Percentiles rank a stretch among this genome's conserved stretches.
Conservation (phyloP, 2,797 vertebrate genomes). For the Smutsia temminckii region DNA sequence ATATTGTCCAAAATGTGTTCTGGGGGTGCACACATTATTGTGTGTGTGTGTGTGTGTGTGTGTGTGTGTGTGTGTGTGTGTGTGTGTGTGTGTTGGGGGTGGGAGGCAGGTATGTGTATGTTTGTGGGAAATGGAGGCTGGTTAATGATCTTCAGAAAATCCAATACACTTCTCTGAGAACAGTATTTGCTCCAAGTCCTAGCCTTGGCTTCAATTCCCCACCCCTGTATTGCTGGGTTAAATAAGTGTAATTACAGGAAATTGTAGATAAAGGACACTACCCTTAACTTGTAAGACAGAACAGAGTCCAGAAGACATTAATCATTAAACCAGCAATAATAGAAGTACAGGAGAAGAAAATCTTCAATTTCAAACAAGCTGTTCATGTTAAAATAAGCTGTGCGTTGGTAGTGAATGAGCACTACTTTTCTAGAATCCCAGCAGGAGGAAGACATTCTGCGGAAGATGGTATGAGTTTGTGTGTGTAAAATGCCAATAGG, state of each 20-base stretch:
- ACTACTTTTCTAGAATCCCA: not conserved
- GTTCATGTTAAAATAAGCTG: not conserved
- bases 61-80: not conserved
- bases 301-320: not conserved
- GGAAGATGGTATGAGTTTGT: not conserved
- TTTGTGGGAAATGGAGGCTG: not conserved
- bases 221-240: not conserved
- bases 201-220: not conserved
- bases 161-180: not conserved
- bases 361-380: not conserved
- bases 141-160: not conserved
- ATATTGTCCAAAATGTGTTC: not conserved
- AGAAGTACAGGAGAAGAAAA: not conserved
- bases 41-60: not conserved
- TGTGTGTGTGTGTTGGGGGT: rapidly evolving
- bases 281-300: not conserved
- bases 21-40: no score
- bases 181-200: not conserved
- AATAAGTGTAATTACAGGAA: not conserved
- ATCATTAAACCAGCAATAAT: not conserved
- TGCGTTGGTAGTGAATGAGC: not conserved
- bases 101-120: not conserved
- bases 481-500: not conserved
- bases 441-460: not conserved
- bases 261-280: not conserved